phyloP scores from a whole-genome alignment of 2,797 vertebrate genomes.

The Diceros bicornis region DNA sequence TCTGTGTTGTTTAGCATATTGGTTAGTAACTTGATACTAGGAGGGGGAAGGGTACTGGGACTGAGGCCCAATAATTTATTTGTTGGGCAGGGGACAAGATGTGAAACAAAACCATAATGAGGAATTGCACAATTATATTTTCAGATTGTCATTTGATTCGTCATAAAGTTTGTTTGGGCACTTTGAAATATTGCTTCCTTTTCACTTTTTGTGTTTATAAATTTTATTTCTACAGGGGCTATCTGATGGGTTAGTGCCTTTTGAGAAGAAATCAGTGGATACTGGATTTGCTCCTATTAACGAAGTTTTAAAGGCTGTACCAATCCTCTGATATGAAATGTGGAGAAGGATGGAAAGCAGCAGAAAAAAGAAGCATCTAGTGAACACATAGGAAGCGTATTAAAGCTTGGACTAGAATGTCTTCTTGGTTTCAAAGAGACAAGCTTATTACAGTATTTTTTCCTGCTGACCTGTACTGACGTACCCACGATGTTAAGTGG shows the following conservation, averaged over 20 bases:
- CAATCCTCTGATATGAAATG: not conserved
- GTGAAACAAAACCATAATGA: not conserved
- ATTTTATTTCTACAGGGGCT: conserved; percentile 92
- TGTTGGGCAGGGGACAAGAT: not conserved
- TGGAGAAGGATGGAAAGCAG: not conserved
- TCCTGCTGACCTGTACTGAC: conserved; percentile 43
- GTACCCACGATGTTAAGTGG: not conserved
- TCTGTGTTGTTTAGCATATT: not conserved
- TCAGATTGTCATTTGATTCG: not conserved
- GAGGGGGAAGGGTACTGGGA: not conserved
- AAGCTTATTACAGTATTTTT: conserved; percentile 63
- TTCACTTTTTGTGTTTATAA: conserved; percentile 43
- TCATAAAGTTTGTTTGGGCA: not conserved
- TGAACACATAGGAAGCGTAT: not conserved
- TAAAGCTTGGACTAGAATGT: not conserved
- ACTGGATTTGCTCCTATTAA: conserved; percentile 82
- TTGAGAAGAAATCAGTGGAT: conserved; percentile 54
- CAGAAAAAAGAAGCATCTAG: not conserved
- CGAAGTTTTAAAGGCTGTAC: conserved; percentile 77
- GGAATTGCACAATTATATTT: not conserved
- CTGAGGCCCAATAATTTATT: not conserved
- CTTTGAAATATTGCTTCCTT: conserved; percentile 12
- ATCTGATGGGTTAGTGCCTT: conserved; percentile 95
- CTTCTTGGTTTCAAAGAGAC: conserved; percentile 39
- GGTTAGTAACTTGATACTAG: conserved; percentile 37